Base-by-base conservation (phyloP, 2,113 vertebrate genomes). In the Bagarius yarrelli region DNA sequence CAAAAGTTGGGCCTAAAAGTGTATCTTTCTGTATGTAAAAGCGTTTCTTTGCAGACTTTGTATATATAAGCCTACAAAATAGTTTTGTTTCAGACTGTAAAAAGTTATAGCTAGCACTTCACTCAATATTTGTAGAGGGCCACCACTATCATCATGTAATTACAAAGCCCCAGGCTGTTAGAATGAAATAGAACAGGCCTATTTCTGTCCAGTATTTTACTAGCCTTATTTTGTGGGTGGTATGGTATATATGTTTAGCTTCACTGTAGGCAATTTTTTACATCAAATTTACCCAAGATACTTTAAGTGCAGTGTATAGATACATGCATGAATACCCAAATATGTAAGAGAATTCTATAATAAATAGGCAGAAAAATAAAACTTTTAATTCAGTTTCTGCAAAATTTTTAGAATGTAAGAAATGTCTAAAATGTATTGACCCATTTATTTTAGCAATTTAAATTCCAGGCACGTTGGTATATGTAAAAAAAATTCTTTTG, bases 341-440 rank as follows among this genome's bases (percentile, higher is more conserved):
- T 27, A 27, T 69, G 13, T 59, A n/a, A 25, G 73, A 13, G 57
- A n/a, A 21, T 27, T 32, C 55, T 6, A 59, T 21, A 66, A 19
- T 44, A 44, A 21, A 69, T 44, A 69, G 23, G 21, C 30, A 69
- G 8, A 44, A 69, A 47, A 14, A 25, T 44, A 69, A 34, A 34
- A 16, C 15, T 69, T 69, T 71, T 27, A 2, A 53, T 53, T 53
- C 13, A n/a, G 5, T 57, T 79, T 69, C 32, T 40, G 9, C 4
- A n/a, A n/a, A n/a, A n/a, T 23, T 70, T 69, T 9, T 23, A 40
- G 34, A 40, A 25, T 19, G 18, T 71, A 8, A 30, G 36, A 52
- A 44, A 79, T 21, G 55, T 60, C 55, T 71, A 60, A 60, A 67
- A 32, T 18, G 19, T 61, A 80, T 80, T 21, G 40, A n/a, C n/a